phyloP scores from a whole-genome alignment of 2,113 vertebrate genomes.

The Pampusana beccarii region DNA sequence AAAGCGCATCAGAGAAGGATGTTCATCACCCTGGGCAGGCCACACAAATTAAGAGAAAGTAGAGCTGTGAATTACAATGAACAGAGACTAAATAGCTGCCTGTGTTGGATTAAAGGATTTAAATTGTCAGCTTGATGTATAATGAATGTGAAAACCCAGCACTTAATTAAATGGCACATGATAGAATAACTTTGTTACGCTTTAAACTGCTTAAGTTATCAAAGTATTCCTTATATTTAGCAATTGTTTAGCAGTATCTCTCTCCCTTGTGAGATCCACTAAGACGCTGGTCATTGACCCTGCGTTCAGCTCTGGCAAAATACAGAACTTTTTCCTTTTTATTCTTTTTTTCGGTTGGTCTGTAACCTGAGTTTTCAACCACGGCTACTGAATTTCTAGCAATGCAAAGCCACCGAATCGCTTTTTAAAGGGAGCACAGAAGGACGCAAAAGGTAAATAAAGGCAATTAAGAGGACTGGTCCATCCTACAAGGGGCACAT shows the following conservation, averaged over 20 bases:
- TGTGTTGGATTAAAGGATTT: constrained; percentile 88
- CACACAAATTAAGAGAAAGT: constrained; percentile 83
- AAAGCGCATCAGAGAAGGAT: constrained; percentile 72
- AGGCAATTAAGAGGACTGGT: not conserved
- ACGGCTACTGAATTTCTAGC: not conserved
- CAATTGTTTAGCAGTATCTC: constrained; percentile 72
- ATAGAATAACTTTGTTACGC: constrained; percentile 78
- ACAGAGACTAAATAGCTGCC: constrained; percentile 86
- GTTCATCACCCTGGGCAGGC: constrained; percentile 79
- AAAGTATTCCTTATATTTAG: constrained; percentile 68
- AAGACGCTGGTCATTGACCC: not conserved
- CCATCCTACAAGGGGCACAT: fast-evolving
- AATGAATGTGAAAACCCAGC: constrained; percentile 82
- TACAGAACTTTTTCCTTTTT: not conserved
- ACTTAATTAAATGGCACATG: constrained; percentile 82
- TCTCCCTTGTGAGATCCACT: constrained; percentile 20
- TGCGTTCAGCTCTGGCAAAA: not conserved
- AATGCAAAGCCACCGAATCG: not conserved
- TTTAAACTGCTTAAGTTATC: constrained; percentile 72
- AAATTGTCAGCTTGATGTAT: constrained; percentile 81
- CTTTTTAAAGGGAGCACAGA: not conserved
- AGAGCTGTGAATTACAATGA: constrained; percentile 92
- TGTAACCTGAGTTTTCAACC: not conserved
- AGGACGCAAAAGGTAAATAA: not conserved
- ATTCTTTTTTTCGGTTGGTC: not conserved